Conservation (phyloP, 2,797 vertebrate genomes). For the Tapera naevia region DNA sequence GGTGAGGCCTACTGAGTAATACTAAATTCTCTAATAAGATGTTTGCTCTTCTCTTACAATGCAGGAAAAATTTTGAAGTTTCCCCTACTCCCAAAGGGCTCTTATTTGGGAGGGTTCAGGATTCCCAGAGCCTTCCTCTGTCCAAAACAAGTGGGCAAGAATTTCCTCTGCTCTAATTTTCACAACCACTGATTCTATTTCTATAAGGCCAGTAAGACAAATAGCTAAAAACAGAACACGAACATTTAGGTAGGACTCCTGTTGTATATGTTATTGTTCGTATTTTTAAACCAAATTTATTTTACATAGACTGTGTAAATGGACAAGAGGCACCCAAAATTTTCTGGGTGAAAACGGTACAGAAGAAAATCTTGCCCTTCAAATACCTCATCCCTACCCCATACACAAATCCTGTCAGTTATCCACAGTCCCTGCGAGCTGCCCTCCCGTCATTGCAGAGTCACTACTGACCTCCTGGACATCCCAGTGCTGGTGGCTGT, state of each 20-base stretch:
- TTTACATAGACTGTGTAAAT: not conserved
- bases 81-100: not conserved
- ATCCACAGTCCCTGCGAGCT: not conserved
- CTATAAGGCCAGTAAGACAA: not conserved
- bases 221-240: not conserved
- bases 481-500: slow-evolving; percentile 79
- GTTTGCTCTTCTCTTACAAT: not conserved
- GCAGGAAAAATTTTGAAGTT: not conserved
- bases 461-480: slow-evolving; percentile 78
- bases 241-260: not conserved
- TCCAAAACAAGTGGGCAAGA: not conserved
- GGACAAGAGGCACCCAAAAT: not conserved
- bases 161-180: not conserved
- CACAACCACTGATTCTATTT: not conserved
- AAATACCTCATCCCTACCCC: not conserved
- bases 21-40: not conserved
- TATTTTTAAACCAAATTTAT: not conserved
- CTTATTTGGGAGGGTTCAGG: not conserved
- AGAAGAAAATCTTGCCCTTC: not conserved
- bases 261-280: not conserved
- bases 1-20: not conserved
- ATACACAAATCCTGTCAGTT: not conserved
- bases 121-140: not conserved
- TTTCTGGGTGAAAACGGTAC: not conserved
- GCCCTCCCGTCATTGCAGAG: not conserved